These are phyloP conservation scores for Numenius phaeopus DNA, from an alignment of 2,797 vertebrate genomes.

Conservation along the genomic window DNA sequence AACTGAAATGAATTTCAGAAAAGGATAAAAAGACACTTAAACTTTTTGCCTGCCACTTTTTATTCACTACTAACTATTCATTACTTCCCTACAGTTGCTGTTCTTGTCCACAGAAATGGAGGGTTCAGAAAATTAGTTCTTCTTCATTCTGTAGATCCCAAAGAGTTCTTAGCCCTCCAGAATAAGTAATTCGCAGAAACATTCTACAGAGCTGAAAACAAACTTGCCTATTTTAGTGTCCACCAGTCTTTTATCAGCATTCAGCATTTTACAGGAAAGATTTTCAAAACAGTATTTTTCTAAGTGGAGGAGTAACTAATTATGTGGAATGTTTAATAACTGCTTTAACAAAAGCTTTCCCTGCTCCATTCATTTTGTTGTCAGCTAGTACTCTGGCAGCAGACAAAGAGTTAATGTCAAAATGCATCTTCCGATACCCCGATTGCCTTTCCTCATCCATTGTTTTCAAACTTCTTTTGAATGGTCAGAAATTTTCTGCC, in stretches of 20 bases:
- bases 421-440: conserved; percentile 39
- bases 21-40: neutral
- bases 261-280: neutral
- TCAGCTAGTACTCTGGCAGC: neutral
- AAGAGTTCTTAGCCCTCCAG: neutral
- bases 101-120: neutral
- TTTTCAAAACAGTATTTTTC: neutral
- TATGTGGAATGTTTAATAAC: neutral
- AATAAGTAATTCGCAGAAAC: neutral
- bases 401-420: conserved; percentile 64
- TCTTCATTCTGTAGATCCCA: neutral
- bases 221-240: neutral
- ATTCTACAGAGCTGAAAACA: neutral
- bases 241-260: neutral
- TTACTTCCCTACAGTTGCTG: neutral
- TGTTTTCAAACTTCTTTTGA: conserved; percentile 62
- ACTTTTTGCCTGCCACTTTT: neutral
- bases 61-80: neutral
- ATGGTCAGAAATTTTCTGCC: conserved; percentile 58
- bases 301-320: neutral
- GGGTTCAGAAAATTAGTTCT: neutral
- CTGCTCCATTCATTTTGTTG: neutral
- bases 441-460: conserved; percentile 23
- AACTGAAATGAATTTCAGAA: neutral
- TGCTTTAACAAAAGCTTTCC: neutral